phyloP scores from a whole-genome alignment of 64 coral and sea anemone genomes.

The Actinia tenebrosa region DNA sequence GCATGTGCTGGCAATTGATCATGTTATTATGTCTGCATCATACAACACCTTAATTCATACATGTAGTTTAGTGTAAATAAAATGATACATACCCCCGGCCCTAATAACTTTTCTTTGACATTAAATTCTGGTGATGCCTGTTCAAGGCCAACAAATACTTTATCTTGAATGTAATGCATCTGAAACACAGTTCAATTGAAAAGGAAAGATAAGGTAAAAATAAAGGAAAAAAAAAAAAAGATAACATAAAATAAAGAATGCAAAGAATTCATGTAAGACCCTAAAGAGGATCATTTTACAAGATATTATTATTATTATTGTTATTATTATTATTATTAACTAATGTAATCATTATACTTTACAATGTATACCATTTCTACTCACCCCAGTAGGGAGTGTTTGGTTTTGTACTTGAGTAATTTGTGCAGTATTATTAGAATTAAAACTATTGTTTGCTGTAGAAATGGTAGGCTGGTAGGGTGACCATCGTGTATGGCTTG shows the following conservation, averaged over 20 bases:
- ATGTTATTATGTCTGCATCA: too few relatives aligned
- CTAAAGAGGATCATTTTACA: too few relatives aligned
- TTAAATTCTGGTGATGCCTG: constrained; percentile 77
- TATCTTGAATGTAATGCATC: constrained; percentile 99
- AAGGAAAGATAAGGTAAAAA: not conserved
- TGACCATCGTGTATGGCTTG: not conserved
- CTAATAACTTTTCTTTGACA: constrained; percentile 82
- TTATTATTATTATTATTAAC: too few relatives aligned
- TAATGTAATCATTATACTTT: too few relatives aligned
- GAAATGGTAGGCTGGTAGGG: constrained; percentile 29
- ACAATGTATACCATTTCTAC: not conserved
- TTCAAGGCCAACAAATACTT: constrained; percentile 95
- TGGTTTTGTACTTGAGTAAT: constrained; percentile 50
- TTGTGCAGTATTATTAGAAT: not conserved
- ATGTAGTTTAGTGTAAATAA: too few relatives aligned
- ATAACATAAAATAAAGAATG: too few relatives aligned
- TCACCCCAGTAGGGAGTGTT: constrained; percentile 86
- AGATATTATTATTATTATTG: too few relatives aligned
- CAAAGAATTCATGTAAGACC: too few relatives aligned
- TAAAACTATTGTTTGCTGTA: constrained; percentile 7
- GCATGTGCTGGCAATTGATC: too few relatives aligned
- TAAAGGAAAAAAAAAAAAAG: not conserved
- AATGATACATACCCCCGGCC: constrained; percentile 72
- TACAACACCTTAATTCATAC: too few relatives aligned
- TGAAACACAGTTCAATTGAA: constrained; percentile 12